These are phyloP conservation scores for Pseudococcus viburni DNA, from an alignment of 2,888 invertebrate species.

Conservation along the genomic window DNA sequence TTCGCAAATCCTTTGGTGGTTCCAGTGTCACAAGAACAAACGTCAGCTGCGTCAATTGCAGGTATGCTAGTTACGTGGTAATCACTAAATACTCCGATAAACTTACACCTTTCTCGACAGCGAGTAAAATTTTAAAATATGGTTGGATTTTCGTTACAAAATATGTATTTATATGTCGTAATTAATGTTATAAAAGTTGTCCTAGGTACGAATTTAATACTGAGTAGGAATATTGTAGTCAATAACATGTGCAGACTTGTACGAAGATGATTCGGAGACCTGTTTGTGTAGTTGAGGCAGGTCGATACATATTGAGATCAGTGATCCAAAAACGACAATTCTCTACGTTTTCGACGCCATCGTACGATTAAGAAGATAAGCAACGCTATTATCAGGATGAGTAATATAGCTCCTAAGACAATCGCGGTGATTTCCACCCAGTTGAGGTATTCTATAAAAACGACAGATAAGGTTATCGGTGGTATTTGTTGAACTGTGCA, in stretches of 20 bases:
- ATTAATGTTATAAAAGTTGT: neutral
- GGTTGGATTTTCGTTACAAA: neutral
- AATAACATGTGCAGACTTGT: neutral
- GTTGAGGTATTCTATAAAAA: constrained; percentile 69
- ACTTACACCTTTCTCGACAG: neutral
- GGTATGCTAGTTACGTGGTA: constrained; percentile 29
- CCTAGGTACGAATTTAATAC: neutral
- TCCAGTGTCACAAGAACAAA: constrained; percentile 42
- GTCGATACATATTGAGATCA: neutral
- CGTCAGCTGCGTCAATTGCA: constrained; percentile 27
- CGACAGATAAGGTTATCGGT: constrained; percentile 32
- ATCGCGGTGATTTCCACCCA: constrained; percentile 78
- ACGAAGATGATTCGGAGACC: neutral
- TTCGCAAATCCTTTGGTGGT: constrained; percentile 58
- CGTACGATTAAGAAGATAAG: constrained; percentile 75
- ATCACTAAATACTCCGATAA: neutral
- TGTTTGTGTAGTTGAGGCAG: neutral
- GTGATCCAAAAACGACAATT: constrained; percentile 49
- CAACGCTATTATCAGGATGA: constrained; percentile 77
- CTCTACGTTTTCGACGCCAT: constrained; percentile 70
- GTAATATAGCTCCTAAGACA: constrained; percentile 78
- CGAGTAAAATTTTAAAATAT: neutral
- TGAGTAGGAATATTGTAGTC: neutral
- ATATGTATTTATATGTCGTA: neutral
- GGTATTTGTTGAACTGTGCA: neutral